These are phyloP conservation scores for Muscicapa adusta DNA, from an alignment of 2,113 vertebrate genomes.

Conservation along the genomic window DNA sequence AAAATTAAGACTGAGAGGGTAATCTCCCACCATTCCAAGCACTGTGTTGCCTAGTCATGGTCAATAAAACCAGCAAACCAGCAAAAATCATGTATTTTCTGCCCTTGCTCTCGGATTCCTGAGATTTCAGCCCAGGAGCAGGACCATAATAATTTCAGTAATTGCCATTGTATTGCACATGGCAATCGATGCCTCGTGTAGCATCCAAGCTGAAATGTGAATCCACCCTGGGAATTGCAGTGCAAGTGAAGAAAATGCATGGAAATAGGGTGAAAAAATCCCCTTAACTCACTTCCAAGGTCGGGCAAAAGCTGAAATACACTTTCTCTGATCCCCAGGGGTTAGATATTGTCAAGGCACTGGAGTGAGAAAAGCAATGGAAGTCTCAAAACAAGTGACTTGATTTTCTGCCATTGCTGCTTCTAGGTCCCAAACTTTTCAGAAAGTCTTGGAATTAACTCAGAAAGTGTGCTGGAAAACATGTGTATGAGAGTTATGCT, in stretches of 20 bases:
- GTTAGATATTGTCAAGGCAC: not conserved
- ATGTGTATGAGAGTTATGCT: not conserved
- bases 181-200: fast-evolving
- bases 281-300: not conserved
- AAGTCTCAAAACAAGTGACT: not conserved
- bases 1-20: conserved; percentile 30
- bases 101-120: not conserved
- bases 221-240: not conserved
- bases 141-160: not conserved
- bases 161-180: not conserved
- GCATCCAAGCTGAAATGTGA: not conserved
- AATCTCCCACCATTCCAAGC: not conserved
- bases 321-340: not conserved
- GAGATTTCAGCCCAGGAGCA: not conserved
- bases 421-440: not conserved
- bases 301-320: not conserved
- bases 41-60: not conserved
- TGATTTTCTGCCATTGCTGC: not conserved
- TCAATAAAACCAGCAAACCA: not conserved
- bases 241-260: not conserved
- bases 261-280: not conserved
- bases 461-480: not conserved
- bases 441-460: not conserved
- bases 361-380: not conserved
- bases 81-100: not conserved